phyloP scores from a whole-genome alignment of 2,113 vertebrate species.

The Spizaetus ornatus region DNA sequence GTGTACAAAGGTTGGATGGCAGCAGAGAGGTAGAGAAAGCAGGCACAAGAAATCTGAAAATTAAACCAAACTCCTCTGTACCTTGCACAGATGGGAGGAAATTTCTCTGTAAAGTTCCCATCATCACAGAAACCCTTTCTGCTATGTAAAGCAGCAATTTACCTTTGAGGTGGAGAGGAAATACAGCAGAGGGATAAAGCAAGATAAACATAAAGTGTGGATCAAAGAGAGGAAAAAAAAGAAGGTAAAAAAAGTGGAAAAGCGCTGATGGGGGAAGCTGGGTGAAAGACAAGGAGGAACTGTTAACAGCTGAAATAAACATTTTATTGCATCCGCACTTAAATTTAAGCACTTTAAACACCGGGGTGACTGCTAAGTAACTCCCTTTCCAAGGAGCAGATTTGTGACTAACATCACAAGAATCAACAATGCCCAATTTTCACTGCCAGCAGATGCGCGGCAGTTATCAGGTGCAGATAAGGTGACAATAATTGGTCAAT shows the following conservation, averaged over 20 bases:
- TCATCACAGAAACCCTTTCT: neutral
- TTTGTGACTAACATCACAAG: neutral
- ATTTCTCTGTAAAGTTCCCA: neutral
- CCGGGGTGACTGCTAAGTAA: neutral
- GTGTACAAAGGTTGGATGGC: neutral
- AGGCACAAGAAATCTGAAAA: neutral
- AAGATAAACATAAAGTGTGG: neutral
- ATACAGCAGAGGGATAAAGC: neutral
- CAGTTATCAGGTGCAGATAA: neutral
- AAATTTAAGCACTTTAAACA: conserved; percentile 7
- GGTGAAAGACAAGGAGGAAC: neutral
- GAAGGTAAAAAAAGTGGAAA: neutral
- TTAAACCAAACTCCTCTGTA: neutral
- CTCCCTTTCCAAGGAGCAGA: neutral
- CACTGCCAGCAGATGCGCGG: neutral
- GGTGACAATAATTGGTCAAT: neutral
- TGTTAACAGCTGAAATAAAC: conserved; percentile 4
- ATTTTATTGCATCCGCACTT: neutral
- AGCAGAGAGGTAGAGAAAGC: neutral
- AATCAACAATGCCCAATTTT: neutral
- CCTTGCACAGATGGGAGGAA: neutral
- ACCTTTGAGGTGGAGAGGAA: neutral
- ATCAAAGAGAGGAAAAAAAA: neutral
- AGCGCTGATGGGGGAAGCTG: neutral
- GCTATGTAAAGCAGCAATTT: neutral